Base-by-base conservation (phyloP, 2,888 invertebrate species). In the Brachynemurus nebulosus region DNA sequence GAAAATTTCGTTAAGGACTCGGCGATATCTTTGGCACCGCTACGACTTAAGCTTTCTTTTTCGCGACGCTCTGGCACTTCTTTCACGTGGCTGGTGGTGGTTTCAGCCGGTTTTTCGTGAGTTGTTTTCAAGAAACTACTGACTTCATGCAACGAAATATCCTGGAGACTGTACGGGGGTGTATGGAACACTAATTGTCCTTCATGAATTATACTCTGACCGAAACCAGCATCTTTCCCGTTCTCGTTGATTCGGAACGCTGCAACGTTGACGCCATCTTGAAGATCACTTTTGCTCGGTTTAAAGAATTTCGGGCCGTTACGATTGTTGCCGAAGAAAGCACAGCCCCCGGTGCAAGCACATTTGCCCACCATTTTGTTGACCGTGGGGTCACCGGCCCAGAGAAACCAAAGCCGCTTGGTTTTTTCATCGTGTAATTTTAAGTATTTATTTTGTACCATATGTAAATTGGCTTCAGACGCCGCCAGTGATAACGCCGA, bases 331-430 rank as follows among this genome's bases (percentile, higher is more conserved):
- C 95, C 97, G 59, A 97, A 97, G 68, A 98, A 98, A 9, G 74
- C 72, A 59, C 93, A 95, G 1, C 95, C 95, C 2, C 97, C 97
- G 21, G 86, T 83, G 61, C 97, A 98, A 1, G 96, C 97, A 61
- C 97, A 98, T 53, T 84, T 86, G 20, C 66, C 66, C 16, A 58
- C 51, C 0, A 76, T 68, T 46, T 71, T 70, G 52, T 78, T 78
- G 2, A 75, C 72, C 16, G 59, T 58, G 40, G 60, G 63, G 37
- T 64, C 62, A 52, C 82, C 80, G 0, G 86, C 80, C 96, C 96
- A 97, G 19, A 98, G 65, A 60, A 98, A 97, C 90, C 92, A 93
- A 25, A 98, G 67, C 45, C 93, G 75, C 58, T 86, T 88, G 1
- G 80, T 79, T 52, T 80, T 76, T 17, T 80, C 80, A 64, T 98